phyloP scores from a whole-genome alignment of 1,140 invertebrate genomes.

The Grapholita molesta region DNA sequence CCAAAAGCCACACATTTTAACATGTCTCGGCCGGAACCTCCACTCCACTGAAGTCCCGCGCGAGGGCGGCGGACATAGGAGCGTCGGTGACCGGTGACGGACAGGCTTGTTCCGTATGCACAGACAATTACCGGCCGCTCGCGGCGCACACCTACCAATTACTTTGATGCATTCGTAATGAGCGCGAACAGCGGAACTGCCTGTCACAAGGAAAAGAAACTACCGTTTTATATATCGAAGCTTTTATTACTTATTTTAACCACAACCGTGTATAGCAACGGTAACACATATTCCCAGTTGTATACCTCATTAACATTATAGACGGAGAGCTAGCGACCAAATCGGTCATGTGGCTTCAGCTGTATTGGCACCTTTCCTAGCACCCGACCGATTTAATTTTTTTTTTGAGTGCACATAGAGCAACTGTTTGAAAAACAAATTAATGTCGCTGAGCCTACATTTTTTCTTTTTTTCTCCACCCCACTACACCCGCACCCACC shows the following conservation, averaged over 20 bases:
- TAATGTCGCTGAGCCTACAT: too few relatives aligned
- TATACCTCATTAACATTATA: neutral
- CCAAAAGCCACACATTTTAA: neutral
- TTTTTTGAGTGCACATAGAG: too few relatives aligned
- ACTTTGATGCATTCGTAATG: slow-evolving; percentile 19
- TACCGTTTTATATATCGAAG: too few relatives aligned
- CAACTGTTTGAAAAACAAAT: too few relatives aligned
- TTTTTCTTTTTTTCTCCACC: too few relatives aligned
- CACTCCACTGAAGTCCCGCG: neutral
- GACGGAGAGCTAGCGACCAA: too few relatives aligned
- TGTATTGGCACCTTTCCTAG: too few relatives aligned
- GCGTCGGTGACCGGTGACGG: slow-evolving; percentile 48
- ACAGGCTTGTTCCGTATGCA: slow-evolving; percentile 50
- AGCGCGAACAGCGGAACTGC: neutral
- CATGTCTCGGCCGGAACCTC: neutral
- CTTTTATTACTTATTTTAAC: too few relatives aligned
- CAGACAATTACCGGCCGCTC: slow-evolving; percentile 29
- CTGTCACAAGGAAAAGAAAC: neutral
- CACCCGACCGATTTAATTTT: too few relatives aligned
- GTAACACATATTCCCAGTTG: neutral
- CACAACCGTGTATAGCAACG: neutral
- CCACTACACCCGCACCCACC: too few relatives aligned
- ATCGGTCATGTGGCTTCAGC: too few relatives aligned
- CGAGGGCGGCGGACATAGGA: too few relatives aligned
- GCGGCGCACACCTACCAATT: slow-evolving; percentile 25